A percentile compares a stretch with the other conserved stretches of the same genome.
Evolutionary conservation across 2,888 invertebrate species (phyloP).

Genomic region (Drosophila nigritarsus): DNA sequence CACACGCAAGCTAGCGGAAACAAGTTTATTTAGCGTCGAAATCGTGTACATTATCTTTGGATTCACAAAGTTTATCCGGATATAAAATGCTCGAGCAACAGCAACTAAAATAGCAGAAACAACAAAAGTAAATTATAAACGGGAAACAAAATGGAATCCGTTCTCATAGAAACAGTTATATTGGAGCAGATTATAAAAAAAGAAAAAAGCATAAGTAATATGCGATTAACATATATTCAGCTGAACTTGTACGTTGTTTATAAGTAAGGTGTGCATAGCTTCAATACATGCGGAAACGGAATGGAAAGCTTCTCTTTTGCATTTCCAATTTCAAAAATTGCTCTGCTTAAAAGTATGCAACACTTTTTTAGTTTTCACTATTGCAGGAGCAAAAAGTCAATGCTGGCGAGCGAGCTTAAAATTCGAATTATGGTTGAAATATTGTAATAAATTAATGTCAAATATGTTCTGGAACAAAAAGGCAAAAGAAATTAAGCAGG

Average conservation of each 20-base stretch:
- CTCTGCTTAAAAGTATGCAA: constrained; percentile 15
- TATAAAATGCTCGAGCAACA: constrained; percentile 28
- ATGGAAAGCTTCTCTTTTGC: not conserved
- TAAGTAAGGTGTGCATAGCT: not conserved
- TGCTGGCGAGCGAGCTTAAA: not conserved
- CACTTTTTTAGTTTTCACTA: not conserved
- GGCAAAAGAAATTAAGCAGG: constrained; percentile 11
- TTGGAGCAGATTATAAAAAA: too few species aligned
- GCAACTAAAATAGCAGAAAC: constrained; percentile 8
- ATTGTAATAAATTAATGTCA: constrained; percentile 56
- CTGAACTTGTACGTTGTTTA: not conserved
- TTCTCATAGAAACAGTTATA: not conserved
- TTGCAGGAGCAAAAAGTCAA: not conserved
- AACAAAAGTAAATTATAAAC: constrained; percentile 38
- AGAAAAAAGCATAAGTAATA: too few species aligned
- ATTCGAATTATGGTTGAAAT: constrained; percentile 22
- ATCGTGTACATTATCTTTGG: constrained; percentile 56
- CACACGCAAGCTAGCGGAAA: constrained; percentile 50
- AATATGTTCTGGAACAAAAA: constrained; percentile 32
- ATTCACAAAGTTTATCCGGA: constrained; percentile 46
- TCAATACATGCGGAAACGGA: not conserved
- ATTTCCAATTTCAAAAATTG: not conserved
- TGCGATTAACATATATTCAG: not conserved
- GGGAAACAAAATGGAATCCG: constrained; percentile 5
- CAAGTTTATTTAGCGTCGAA: constrained; percentile 58